Evolutionary conservation across 2,888 invertebrate genomes (phyloP), one percentile per base, ranked within the genome.

Genomic region (Podotricha telesiphe): DNA sequence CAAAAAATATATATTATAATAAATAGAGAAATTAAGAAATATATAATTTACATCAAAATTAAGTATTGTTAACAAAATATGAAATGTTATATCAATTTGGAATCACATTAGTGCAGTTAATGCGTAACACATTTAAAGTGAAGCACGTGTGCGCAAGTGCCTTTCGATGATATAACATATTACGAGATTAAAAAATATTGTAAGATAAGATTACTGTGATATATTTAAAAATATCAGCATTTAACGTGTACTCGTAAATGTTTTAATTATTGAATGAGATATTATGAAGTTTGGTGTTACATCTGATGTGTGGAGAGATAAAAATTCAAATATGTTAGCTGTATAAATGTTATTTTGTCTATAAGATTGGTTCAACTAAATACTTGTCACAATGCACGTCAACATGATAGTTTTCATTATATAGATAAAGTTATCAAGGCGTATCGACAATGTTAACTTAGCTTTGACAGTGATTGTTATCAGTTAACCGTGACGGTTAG

Each of bases 401-500:
- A 40, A 37, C 40, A 56, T 19, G 42, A 62, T 59, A 15, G 37
- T 58, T 59, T 13, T 58, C 45, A 58, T 20, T 56, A 56, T 40
- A 42, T 40, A 28, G 65, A 69, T 65, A 69, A 59, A 47, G 8
- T 19, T 62, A 62, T 62, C 48, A 34, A 62, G 47, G 20, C 19
- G 47, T 58, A 62, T 63, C 68, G 56, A 55, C 40, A 65, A 51
- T 17, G 63, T 68, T 68, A 68, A 68, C 51, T 68, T 61, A 56
- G 62, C 62, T 72, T 68, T 68, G 68, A 68, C 70, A 68, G 48
- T 66, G 70, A 72, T 72, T 61, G 51, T 28, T 63, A 72, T 70
- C 70, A 63, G 58, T 59, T 53, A 70, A 70, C 63, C 70, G 68
- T 66, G 69, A 66, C 65, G 50, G 65, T 51, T 45, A 53, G 67